Conservation (phyloP, 1,140 invertebrate genomes). For the Drosophila littoralis region DNA sequence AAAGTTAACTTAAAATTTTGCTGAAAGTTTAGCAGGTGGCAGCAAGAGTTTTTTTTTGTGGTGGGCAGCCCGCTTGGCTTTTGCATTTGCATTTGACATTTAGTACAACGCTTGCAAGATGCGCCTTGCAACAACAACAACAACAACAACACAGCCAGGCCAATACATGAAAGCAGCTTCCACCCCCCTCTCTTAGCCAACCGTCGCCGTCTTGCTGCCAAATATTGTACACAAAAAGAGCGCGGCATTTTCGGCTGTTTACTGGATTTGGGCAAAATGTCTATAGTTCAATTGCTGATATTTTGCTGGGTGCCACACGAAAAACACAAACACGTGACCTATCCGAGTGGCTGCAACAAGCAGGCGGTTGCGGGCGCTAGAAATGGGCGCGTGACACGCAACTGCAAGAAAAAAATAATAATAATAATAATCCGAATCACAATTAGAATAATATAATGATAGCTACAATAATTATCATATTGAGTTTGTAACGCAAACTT, state of each 20-base stretch:
- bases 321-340: constrained; percentile 70
- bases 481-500: not conserved
- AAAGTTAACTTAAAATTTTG: constrained; percentile 44
- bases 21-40: constrained; percentile 66
- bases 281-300: constrained; percentile 83
- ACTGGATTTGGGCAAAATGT: constrained; percentile 80
- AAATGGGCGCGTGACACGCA: constrained; percentile 35
- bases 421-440: not conserved
- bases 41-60: not conserved
- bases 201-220: too few species aligned
- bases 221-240: constrained; percentile 31
- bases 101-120: constrained; percentile 55
- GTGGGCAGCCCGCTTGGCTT: constrained; percentile 44
- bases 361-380: constrained; percentile 13
- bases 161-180: constrained; percentile 43
- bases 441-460: not conserved
- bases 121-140: constrained; percentile 40
- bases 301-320: constrained; percentile 67
- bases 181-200: too few species aligned
- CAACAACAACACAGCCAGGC: constrained; percentile 22
- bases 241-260: constrained; percentile 71
- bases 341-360: constrained; percentile 37
- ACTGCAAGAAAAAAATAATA: not conserved
- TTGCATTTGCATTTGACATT: constrained; percentile 80
- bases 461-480: not conserved